Evolutionary conservation across 2,113 vertebrate species (phyloP).

Genomic region (Camelus dromedarius): DNA sequence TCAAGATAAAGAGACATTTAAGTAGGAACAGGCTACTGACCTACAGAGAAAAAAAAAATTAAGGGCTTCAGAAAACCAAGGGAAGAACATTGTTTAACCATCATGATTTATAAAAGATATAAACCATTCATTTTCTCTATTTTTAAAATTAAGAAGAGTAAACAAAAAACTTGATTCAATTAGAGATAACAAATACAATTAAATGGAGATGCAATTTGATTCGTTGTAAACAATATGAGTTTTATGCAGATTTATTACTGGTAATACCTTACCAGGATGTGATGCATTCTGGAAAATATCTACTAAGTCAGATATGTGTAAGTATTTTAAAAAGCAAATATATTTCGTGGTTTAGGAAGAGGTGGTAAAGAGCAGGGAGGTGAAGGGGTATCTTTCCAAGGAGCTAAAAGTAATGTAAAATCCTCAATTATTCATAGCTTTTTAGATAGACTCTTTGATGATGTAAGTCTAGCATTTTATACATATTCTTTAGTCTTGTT

Average conservation of each 20-base stretch:
- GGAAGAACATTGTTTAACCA: neutral
- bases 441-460: neutral
- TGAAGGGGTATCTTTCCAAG: neutral
- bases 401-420: neutral
- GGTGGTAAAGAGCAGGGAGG: neutral
- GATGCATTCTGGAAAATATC: neutral
- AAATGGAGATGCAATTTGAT: slow-evolving; percentile 59
- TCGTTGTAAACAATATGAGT: slow-evolving; percentile 37
- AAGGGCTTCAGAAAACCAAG: neutral
- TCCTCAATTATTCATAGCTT: neutral
- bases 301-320: neutral
- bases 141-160: slow-evolving; percentile 57
- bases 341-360: neutral
- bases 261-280: neutral
- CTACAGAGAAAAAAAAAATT: neutral
- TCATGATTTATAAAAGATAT: slow-evolving; percentile 34
- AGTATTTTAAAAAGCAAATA: neutral
- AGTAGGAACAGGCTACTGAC: neutral
- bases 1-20: neutral
- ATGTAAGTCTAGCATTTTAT: neutral
- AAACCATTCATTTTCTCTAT: neutral
- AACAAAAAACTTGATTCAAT: slow-evolving; percentile 24
- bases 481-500: neutral
- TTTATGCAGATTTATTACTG: slow-evolving; percentile 51
- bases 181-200: slow-evolving; percentile 52